These are phyloP conservation scores for Dicaeum eximium DNA, from an alignment of 2,113 vertebrate genomes.

Conservation along the genomic window DNA sequence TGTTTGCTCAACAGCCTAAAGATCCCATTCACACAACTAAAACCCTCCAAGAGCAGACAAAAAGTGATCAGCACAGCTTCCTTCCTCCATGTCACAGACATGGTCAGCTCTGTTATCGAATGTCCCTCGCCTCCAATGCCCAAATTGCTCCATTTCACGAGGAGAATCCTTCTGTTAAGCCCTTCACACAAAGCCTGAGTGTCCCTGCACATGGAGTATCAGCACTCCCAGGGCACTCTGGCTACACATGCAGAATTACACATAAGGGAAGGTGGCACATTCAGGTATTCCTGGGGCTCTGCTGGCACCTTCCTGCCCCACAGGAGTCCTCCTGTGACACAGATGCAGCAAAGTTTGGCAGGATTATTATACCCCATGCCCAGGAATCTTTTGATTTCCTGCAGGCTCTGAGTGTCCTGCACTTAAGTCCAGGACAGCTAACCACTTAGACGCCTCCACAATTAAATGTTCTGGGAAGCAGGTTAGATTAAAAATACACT, in stretches of 20 bases:
- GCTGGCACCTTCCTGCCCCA: neutral
- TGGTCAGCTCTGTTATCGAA: neutral
- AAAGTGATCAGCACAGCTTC: neutral
- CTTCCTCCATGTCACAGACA: neutral
- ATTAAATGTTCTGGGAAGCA: neutral
- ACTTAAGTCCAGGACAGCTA: neutral
- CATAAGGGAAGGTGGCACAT: neutral
- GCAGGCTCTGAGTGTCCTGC: neutral
- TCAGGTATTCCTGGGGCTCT: neutral
- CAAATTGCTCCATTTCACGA: neutral
- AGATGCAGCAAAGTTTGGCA: neutral
- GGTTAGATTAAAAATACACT: neutral
- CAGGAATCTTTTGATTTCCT: neutral
- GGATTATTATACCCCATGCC: neutral
- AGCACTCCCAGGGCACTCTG: neutral
- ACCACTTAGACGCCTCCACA: neutral
- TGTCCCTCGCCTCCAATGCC: accelerated
- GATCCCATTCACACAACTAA: neutral
- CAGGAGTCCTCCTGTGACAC: neutral
- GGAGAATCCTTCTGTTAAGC: neutral
- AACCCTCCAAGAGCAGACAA: neutral
- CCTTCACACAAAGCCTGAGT: neutral
- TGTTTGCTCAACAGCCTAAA: constrained; percentile 3
- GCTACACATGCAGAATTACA: neutral
- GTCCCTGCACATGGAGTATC: too few relatives aligned